Evolutionary conservation across 2,797 vertebrate genomes (phyloP).

Genomic region (Crenichthys baileyi): DNA sequence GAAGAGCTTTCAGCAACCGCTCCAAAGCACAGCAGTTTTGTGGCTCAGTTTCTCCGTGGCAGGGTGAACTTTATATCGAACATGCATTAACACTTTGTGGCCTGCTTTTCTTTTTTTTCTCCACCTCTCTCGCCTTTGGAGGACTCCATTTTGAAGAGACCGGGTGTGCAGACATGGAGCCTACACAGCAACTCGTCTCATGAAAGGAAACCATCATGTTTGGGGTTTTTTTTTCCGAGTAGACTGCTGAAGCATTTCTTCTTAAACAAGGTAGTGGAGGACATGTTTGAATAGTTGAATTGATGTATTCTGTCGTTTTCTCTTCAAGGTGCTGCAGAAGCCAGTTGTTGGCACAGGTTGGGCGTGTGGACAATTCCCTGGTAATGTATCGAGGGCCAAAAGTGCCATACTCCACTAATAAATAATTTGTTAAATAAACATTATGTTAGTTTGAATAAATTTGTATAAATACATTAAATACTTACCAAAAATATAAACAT

Average conservation of each 20-base stretch:
- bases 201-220: conserved; percentile 44
- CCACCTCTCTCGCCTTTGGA: conserved; percentile 42
- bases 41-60: conserved; percentile 43
- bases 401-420: not conserved
- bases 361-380: conserved; percentile 32
- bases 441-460: not conserved
- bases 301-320: conserved; percentile 4
- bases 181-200: conserved; percentile 59
- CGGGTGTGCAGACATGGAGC: conserved; percentile 61
- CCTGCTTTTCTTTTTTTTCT: conserved; percentile 57
- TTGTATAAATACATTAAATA: not conserved
- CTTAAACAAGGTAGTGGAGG: conserved; percentile 30
- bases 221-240: conserved; percentile 49
- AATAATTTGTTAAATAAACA: not conserved
- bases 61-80: conserved; percentile 60
- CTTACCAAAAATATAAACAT: not conserved
- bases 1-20: conserved; percentile 10
- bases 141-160: conserved; percentile 85
- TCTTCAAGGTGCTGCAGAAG: conserved; percentile 38
- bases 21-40: conserved; percentile 17
- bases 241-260: conserved; percentile 46
- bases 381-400: not conserved
- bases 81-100: conserved; percentile 70
- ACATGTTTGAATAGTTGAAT: conserved; percentile 30
- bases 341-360: conserved; percentile 65